These are phyloP conservation scores for Aleiodes testaceus DNA, from an alignment of 2,888 invertebrate species.

Conservation along the genomic window DNA sequence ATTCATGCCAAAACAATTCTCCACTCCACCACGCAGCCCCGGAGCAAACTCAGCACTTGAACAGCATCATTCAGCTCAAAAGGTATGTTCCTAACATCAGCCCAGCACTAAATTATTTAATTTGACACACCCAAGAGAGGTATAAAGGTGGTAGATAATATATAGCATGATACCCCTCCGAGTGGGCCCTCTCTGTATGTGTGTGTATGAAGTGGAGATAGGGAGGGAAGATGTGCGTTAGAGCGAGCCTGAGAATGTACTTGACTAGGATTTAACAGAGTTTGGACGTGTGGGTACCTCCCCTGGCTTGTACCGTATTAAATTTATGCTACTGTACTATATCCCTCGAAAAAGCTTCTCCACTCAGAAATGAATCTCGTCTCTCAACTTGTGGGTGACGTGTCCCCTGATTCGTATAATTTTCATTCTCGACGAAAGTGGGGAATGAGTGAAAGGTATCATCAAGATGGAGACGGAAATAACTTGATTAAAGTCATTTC, in stretches of 20 bases:
- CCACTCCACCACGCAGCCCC: no score
- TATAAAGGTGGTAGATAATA: conserved; percentile 10
- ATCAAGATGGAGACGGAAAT: no score
- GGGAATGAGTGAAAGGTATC: no score
- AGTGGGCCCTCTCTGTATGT: not conserved
- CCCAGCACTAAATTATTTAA: conserved; percentile 62
- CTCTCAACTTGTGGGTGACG: not conserved
- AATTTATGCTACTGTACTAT: conserved; percentile 61
- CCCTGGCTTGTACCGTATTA: conserved; percentile 63
- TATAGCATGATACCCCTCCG: conserved; percentile 8
- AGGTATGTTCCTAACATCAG: conserved; percentile 41
- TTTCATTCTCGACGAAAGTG: no score
- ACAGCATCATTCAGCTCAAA: not conserved
- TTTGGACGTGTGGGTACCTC: conserved; percentile 62
- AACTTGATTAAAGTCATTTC: no score
- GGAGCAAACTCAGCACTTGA: no score
- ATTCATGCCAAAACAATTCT: no score
- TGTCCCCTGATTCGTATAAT: no score
- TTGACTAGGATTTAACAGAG: conserved; percentile 37
- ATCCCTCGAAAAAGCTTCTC: conserved; percentile 3
- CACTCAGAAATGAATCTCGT: conserved; percentile 26
- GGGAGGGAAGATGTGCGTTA: conserved; percentile 19
- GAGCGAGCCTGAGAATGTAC: conserved; percentile 46
- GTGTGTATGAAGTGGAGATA: not conserved
- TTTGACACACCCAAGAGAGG: conserved; percentile 56